Evolutionary conservation across 2,113 vertebrate species (phyloP), one percentile per base, ranked within the genome.

Genomic region (Zosterops japonicus): DNA sequence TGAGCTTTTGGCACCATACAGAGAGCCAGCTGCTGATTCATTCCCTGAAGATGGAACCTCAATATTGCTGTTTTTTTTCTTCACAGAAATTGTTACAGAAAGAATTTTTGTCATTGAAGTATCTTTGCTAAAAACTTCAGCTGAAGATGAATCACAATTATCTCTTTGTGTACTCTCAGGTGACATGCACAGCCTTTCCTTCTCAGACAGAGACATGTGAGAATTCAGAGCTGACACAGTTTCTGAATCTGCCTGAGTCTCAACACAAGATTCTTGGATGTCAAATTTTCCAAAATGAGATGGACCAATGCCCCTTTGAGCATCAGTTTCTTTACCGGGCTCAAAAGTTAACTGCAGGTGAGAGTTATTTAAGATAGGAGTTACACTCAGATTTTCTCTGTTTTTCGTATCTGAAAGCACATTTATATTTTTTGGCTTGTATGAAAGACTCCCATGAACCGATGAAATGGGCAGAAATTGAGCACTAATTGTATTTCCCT

Each of bases 41-140:
- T 20, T 75, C 24, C 50, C 86, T 86, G 65, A 44, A 44, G 47
- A 36, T 6, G 35, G 24, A 33, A 44, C 9, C 35, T 72, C n/a
- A 29, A 10, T 7, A 46, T 20, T 50, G 50, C 27, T 74, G 42
- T 8, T 46, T 84, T 83, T 86, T 71, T 10, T 87, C 29, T 74
- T 84, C 27, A 47, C 8, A 0, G 64, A 82, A n/a, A 3, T 42
- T 13, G n/a, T 85, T 60, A 61, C 74, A 78, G 78, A 72, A 94
- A 68, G 36, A 81, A 86, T 74, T 82, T 96, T 85, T 89, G 56
- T 92, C 46, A 64, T 46, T 78, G 86, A 80, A 89, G 70, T 92
- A 33, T 83, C 85, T 57, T 57, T 60, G 46, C 47, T 50, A 39
- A 59, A 33, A 63, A 14, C 39, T 63, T 42, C 60, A 63, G 39